phyloP scores from a whole-genome alignment of 64 coral and sea anemone genomes.

The Orbicella faveolata region DNA sequence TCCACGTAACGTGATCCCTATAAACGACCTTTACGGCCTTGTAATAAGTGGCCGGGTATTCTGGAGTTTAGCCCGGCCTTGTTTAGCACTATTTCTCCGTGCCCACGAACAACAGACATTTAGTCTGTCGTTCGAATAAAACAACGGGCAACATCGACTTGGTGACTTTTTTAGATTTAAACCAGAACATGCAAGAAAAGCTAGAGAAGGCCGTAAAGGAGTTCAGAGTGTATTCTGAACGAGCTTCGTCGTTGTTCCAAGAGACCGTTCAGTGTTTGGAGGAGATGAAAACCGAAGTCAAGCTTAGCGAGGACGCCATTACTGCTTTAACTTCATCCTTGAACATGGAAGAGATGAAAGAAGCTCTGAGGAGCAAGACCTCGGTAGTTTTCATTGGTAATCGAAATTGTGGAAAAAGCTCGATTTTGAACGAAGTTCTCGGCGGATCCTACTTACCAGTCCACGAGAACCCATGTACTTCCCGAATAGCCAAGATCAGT shows the following conservation, averaged over 20 bases:
- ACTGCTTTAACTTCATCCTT: neutral
- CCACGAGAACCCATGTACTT: constrained; percentile 50
- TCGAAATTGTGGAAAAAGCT: constrained; percentile 46
- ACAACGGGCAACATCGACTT: too few relatives aligned
- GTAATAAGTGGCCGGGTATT: too few relatives aligned
- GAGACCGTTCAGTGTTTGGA: constrained; percentile 24
- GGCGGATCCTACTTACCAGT: constrained; percentile 13
- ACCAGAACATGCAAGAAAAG: neutral
- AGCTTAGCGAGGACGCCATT: constrained; percentile 14
- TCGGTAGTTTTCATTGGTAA: constrained; percentile 36
- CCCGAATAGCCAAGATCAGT: constrained; percentile 29
- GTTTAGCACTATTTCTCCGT: too few relatives aligned
- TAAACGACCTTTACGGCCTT: too few relatives aligned
- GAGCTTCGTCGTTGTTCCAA: constrained; percentile 7
- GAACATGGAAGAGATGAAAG: constrained; percentile 1
- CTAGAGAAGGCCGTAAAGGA: neutral
- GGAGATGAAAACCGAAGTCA: constrained; percentile 7
- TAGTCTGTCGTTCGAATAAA: too few relatives aligned
- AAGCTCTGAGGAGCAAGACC: neutral
- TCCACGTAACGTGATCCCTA: too few relatives aligned
- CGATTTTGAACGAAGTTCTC: constrained; percentile 28
- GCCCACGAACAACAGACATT: too few relatives aligned
- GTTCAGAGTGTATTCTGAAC: constrained; percentile 13
- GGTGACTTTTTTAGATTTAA: too few relatives aligned
- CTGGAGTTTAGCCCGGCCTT: too few relatives aligned